A percentile compares a stretch with the other conserved stretches of the same genome.
Evolutionary conservation across 2,797 vertebrate genomes (phyloP).

Genomic region (Enteromius argenteus): DNA sequence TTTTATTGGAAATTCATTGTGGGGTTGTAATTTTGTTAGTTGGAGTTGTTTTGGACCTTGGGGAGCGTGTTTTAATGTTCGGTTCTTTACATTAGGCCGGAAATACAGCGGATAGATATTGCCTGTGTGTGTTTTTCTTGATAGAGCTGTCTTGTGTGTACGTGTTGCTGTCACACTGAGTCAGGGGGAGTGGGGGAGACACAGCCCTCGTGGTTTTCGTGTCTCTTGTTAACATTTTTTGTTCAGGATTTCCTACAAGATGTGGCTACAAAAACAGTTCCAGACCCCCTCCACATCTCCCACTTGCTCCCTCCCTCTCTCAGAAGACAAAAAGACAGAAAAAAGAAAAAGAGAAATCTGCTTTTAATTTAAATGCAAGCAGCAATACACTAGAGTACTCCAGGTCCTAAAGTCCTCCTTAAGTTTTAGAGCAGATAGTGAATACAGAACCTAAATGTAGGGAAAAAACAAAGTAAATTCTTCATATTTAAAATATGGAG

Average conservation of each 20-base stretch:
- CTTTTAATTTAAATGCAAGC: slow-evolving; percentile 79
- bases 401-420: slow-evolving; percentile 77
- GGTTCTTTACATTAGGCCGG: slow-evolving; percentile 44
- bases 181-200: slow-evolving; percentile 63
- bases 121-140: slow-evolving; percentile 52
- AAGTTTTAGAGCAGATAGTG: slow-evolving; percentile 47
- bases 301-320: slow-evolving; percentile 61
- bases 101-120: slow-evolving; percentile 10
- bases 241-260: slow-evolving; percentile 82
- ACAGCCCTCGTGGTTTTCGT: slow-evolving; percentile 71
- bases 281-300: slow-evolving; percentile 65
- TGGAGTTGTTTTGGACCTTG: slow-evolving; percentile 47
- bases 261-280: slow-evolving; percentile 75
- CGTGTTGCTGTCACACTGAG: slow-evolving; percentile 59
- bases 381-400: slow-evolving; percentile 69
- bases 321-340: slow-evolving; percentile 60
- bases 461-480: slow-evolving; percentile 39
- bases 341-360: slow-evolving; percentile 71
- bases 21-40: slow-evolving; percentile 53
- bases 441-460: slow-evolving; percentile 59
- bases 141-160: slow-evolving; percentile 51
- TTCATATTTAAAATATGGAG: slow-evolving; percentile 32
- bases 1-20: slow-evolving; percentile 58
- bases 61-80: slow-evolving; percentile 40
- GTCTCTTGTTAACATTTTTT: slow-evolving; percentile 81